A percentile compares a stretch with the other conserved stretches of the same genome.
These are phyloP conservation scores for Anastatus disparis DNA, from an alignment of 1,140 invertebrate genomes.

Conservation along the genomic window DNA sequence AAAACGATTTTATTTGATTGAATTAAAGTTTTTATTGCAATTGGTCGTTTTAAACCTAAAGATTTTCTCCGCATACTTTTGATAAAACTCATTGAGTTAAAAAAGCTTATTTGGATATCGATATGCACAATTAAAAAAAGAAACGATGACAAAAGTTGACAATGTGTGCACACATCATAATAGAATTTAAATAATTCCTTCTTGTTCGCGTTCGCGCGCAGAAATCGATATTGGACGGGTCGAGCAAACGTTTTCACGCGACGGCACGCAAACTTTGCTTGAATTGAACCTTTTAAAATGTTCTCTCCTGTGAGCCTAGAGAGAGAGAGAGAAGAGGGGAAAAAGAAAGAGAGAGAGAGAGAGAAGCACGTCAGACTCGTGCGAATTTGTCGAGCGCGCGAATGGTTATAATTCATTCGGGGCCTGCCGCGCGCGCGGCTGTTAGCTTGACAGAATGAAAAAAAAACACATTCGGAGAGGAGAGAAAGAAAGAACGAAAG, in stretches of 20 bases:
- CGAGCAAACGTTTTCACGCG: not conserved
- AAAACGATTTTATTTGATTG: no score
- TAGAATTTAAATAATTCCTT: not conserved
- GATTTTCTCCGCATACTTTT: no score
- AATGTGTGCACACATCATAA: not conserved
- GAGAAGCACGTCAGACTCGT: not conserved
- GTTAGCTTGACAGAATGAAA: not conserved
- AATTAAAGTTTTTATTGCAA: no score
- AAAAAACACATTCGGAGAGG: not conserved
- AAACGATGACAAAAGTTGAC: not conserved
- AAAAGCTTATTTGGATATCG: no score
- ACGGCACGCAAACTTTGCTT: constrained; percentile 9
- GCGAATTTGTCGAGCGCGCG: constrained; percentile 26
- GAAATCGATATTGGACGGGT: not conserved
- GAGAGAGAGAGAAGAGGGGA: not conserved
- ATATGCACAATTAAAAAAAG: no score
- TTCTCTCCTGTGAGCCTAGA: not conserved
- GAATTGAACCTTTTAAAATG: constrained; percentile 20
- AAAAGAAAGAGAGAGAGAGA: constrained; percentile 13
- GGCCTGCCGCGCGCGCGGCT: constrained; percentile 14
- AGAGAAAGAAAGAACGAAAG: not conserved
- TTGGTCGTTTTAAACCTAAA: no score
- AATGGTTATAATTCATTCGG: constrained; percentile 29
- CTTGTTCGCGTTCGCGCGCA: no score
- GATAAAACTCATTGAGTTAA: no score